Evolutionary conservation across 1,140 invertebrate species (phyloP).

Genomic region (Drosophila ficusphila): DNA sequence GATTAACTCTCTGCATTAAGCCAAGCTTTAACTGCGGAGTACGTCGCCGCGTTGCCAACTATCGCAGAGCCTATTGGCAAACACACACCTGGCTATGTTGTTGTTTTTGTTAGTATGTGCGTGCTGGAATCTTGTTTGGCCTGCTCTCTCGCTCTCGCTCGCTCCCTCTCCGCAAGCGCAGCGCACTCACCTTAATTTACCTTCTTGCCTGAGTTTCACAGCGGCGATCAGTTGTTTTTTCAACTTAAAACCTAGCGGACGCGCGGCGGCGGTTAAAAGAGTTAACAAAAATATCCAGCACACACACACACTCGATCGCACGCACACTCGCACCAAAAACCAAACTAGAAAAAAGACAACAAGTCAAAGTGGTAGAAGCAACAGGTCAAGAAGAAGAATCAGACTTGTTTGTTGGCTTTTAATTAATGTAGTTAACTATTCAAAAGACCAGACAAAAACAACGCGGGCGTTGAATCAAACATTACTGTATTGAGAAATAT

Average conservation of each 20-base stretch:
- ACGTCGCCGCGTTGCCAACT: constrained; percentile 42
- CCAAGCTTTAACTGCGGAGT: constrained; percentile 22
- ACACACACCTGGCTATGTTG: constrained; percentile 20
- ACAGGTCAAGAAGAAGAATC: constrained; percentile 52
- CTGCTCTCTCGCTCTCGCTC: constrained; percentile 15
- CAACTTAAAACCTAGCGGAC: constrained; percentile 59
- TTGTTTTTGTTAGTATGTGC: constrained; percentile 45
- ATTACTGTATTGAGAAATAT: neutral
- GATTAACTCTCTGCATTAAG: neutral
- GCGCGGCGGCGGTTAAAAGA: constrained; percentile 47
- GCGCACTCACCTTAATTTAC: constrained; percentile 56
- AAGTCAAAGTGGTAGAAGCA: constrained; percentile 61
- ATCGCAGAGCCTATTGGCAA: constrained; percentile 57
- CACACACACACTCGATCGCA: constrained; percentile 13
- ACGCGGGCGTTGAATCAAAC: constrained; percentile 27
- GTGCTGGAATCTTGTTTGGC: constrained; percentile 76
- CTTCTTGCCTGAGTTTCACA: constrained; percentile 57
- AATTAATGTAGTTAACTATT: constrained; percentile 68
- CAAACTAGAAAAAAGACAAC: constrained; percentile 78
- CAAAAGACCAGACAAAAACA: constrained; percentile 38
- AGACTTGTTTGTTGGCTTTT: constrained; percentile 73
- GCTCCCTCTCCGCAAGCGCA: constrained; percentile 43
- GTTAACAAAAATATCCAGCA: constrained; percentile 26
- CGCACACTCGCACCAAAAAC: constrained; percentile 19
- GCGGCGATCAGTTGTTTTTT: constrained; percentile 71